Percentiles rank a stretch among this genome's conserved stretches.
Evolutionary conservation across 2,888 invertebrate genomes (phyloP).

Genomic region (Sicus ferrugineus): DNA sequence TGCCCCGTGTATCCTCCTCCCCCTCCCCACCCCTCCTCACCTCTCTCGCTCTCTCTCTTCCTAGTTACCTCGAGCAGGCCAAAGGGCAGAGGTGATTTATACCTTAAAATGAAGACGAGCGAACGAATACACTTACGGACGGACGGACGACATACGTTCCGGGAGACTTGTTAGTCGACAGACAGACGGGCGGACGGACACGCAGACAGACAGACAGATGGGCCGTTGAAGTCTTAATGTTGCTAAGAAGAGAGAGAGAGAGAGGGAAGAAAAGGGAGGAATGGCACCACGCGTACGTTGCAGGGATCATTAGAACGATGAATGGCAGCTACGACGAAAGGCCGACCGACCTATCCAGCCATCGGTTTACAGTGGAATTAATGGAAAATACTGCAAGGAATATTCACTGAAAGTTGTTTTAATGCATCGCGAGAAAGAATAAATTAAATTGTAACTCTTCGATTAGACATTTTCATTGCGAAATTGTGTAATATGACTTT

Average conservation of each 20-base stretch:
- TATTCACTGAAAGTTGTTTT: too few relatives aligned
- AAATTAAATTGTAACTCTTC: too few relatives aligned
- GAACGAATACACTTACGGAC: not conserved
- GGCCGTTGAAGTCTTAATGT: not conserved
- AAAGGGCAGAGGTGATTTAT: conserved; percentile 33
- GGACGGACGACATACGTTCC: too few relatives aligned
- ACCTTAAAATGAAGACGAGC: conserved; percentile 19
- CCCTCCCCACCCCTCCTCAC: not conserved
- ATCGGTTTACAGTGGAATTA: not conserved
- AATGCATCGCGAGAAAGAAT: too few relatives aligned
- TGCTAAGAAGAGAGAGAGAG: too few relatives aligned
- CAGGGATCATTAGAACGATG: not conserved
- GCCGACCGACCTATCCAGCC: not conserved
- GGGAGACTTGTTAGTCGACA: too few relatives aligned
- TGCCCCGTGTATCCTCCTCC: too few relatives aligned
- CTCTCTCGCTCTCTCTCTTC: not conserved
- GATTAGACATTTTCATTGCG: too few relatives aligned
- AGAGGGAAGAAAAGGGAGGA: not conserved
- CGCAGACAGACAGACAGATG: not conserved
- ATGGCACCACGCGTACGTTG: not conserved
- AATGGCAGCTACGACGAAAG: not conserved
- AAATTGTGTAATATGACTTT: too few relatives aligned
- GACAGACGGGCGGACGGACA: too few relatives aligned
- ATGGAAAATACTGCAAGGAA: too few relatives aligned
- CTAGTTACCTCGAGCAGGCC: conserved; percentile 5